Base-by-base conservation (phyloP, 2,113 vertebrate genomes). In the Clupea harengus region DNA sequence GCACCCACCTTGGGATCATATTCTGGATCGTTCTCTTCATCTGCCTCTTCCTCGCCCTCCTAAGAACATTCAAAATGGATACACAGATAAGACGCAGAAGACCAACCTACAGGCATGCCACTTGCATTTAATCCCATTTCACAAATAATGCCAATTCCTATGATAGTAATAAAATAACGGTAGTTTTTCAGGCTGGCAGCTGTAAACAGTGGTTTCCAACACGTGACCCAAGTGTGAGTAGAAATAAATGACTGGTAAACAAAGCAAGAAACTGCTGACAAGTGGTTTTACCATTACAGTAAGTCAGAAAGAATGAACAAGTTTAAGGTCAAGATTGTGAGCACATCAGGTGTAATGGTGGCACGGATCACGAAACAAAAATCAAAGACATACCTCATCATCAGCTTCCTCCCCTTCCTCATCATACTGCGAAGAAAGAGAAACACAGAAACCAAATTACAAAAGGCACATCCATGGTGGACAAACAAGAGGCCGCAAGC, bases 401-500 rank as follows among this genome's bases (percentile, higher is more conserved):
- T 99, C 98, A 2, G 97, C 98, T 92, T 99, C 98, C 94, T 99
- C 98, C 81, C 97, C 98, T 91, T 99, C 98, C 93, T 99, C 98
- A 92, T 99, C 98, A 87, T 99, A 99, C 98, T 99, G 92, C 17
- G 90, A 93, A 92, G 92, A 90, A 13, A 92, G 18, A 90, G 93
- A 92, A 92, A 90, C 85, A 91, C 82, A 85, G 86, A 49, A 85
- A 0, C 3, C 45, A 8, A 6, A 78, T 91, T 78, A 89, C 83
- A n/a, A 1, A 78, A 32, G 28, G 11, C 28, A 5, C 72, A 78
- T 17, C 20, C 18, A 3, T 78, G 72, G 32, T 17, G 3, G 11
- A 64, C 9, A 64, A 32, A 78, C 13, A 3, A 64, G 22, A 64
- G 22, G n/a, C 39, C 39, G 39, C 39, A 39, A 1, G 39, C 60